Evolutionary conservation across 2,113 vertebrate genomes (phyloP), one percentile per base, ranked within the genome.

Genomic region (Notarius quadriscutis): DNA sequence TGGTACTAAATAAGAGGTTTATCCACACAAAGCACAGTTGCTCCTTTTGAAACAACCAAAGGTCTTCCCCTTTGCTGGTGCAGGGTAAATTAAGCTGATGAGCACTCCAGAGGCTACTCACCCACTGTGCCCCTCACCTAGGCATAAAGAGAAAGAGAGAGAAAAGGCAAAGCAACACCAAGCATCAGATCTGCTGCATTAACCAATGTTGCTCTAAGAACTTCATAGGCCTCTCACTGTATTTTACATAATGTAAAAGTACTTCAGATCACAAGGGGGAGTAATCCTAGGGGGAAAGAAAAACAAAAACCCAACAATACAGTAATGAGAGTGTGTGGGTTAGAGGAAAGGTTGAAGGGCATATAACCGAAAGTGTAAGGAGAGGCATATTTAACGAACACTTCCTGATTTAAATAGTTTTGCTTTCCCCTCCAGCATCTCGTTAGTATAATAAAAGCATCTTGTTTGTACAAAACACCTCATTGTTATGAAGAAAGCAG

Each of bases 81-180:
- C 84, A 48, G 57, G 34, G 60, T 79, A 50, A 84, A 57, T 50
- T 84, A 50, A 75, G 79, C 83, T 86, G 84, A 27, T 51, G 51
- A 87, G 83, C 83, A 91, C 72, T 81, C 65, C 82, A 83, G 74
- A 84, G 48, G 51, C 72, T 86, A 89, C 94, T 95, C 94, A 95
- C 94, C 94, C 75, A 88, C 88, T 90, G 91, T 92, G 89, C 90
- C 81, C 90, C 91, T 92, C 91, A 93, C 93, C 91, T 94, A 93
- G 83, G 92, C 92, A 92, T 88, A 74, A n/a, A 89, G 83, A 91
- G 27, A 87, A 87, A 91, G 87, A 89, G 90, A 84, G 72, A 91
- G 85, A 83, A 87, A 80, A 87, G 60, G 88, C 67, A 92, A 84
- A 89, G 74, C 84, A 92, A 88, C 89, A 91, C 34, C 67, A 85